Base-by-base conservation (phyloP, 2,113 vertebrate species). In the Potamarius usumacintae region DNA sequence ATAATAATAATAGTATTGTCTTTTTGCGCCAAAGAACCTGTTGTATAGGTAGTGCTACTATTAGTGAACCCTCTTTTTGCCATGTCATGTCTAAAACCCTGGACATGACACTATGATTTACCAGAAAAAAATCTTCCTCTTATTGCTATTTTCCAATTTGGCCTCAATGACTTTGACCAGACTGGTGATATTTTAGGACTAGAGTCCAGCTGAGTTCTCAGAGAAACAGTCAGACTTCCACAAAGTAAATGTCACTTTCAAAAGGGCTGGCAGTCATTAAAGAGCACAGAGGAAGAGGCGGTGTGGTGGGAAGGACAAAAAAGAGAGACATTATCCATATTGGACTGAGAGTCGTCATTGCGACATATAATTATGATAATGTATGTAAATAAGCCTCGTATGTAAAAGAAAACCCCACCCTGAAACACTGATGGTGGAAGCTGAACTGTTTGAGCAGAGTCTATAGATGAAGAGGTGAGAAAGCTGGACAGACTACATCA, bases 211-310 rank as follows among this genome's bases (percentile, higher is more conserved):
- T 79, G 76, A 53, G 71, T 83, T 86, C 69, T 76, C 83, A 34
- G 52, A 82, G 34, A 89, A 88, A 78, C 55, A 69, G 82, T 90
- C 79, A 18, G 84, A 82, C 82, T 89, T 48, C 34, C 69, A 71
- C 85, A 85, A 89, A 89, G 69, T 85, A 76, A 85, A 50, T 60
- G 82, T 85, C 79, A 82, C 67, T 82, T 69, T 63, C 69, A 53
- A 65, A 85, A 81, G 76, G 60, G 65, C 81, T 12, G 72, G 71
- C 69, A 83, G 53, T 81, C 85, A 62, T 77, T 87, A 83, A 78
- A 79, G 55, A 57, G 79, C 81, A 84, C 18, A 18, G 62, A 71
- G 60, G 50, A 42, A 30, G 71, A 71, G 60, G 60, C 78, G 34
- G 22, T 76, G 76, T 57, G 65, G 42, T 65, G 82, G 82, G 79